These are phyloP conservation scores for Hyles lineata DNA, from an alignment of 2,888 invertebrate genomes.

Conservation along the genomic window DNA sequence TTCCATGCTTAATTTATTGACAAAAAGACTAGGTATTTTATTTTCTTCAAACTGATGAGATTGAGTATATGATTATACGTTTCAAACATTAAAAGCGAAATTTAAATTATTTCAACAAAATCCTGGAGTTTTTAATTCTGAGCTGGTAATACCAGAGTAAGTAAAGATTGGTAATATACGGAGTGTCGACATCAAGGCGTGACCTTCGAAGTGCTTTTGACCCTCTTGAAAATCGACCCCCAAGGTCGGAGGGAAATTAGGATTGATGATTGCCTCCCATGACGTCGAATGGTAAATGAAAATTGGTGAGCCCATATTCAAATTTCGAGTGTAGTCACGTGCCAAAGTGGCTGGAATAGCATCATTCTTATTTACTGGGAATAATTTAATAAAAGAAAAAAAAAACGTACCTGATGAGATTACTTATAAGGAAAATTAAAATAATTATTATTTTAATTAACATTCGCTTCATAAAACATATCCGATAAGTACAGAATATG, in stretches of 20 bases:
- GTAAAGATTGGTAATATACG: constrained; percentile 30
- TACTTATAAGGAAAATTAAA: no score
- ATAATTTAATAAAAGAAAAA: background rate
- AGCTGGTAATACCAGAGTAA: constrained; percentile 17
- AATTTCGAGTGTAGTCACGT: constrained; percentile 7
- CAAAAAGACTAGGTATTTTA: no score
- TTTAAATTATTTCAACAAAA: background rate
- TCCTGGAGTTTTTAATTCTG: background rate
- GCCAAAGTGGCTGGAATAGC: background rate
- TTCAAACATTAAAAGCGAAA: background rate
- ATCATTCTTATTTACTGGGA: background rate
- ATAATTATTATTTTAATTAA: no score
- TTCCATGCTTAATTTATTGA: no score
- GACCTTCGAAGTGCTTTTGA: constrained; percentile 26
- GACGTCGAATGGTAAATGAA: constrained; percentile 14
- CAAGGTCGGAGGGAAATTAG: constrained; percentile 26
- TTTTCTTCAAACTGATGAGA: no score
- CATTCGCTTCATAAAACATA: no score
- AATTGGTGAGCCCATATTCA: background rate
- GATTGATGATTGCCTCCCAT: constrained; percentile 24
- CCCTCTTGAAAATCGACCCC: constrained; percentile 26
- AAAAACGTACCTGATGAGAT: no score
- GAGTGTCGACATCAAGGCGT: constrained; percentile 23
- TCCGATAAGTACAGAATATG: no score
- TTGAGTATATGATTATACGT: no score